Evolutionary conservation across 2,888 invertebrate species (phyloP), one percentile per base, ranked within the genome.

Genomic region (Scaptomyza parva): DNA sequence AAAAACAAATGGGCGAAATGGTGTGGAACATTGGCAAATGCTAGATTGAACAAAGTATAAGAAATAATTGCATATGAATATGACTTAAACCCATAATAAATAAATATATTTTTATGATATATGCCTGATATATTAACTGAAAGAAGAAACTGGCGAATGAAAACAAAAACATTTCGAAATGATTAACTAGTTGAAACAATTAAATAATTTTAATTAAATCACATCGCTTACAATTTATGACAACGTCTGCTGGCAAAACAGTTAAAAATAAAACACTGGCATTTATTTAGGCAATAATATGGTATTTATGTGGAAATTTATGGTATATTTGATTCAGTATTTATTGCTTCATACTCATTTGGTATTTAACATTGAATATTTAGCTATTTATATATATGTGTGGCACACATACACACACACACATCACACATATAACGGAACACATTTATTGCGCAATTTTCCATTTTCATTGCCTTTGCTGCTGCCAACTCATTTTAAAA

Each of bases 401-500:
- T n/a, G n/a, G 57, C 63, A 54, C 76, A 75, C 22, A 22, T 5
- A 28, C 7, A 6, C 61, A 50, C 72, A 75, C 63, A 52, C 72
- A 76, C 60, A 63, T 60, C 53, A 43, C 53, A 43, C 26, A 55
- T 30, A 30, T 47, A 14, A 40, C 14, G 3, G 4, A 37, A 2
- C 37, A 61, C 58, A 59, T 63, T 82, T 70, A 79, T 74, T 58
- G 67, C 66, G 48, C 59, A 72, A 37, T 66, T 77, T 75, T 72
- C 59, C 69, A 37, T 66, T 77, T 75, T 72, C 67, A 78, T 70
- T 78, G 76, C 73, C 72, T 67, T 63, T 70, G 48, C 33, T 73
- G 75, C 54, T 61, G 75, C 52, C 44, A 60, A 58, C 78, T 81
- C 78, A 67, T 78, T 80, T 80, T 78, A 80, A 81, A 81, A 76